phyloP scores from a whole-genome alignment of 2,113 vertebrate species.

The Podocnemis expansa region DNA sequence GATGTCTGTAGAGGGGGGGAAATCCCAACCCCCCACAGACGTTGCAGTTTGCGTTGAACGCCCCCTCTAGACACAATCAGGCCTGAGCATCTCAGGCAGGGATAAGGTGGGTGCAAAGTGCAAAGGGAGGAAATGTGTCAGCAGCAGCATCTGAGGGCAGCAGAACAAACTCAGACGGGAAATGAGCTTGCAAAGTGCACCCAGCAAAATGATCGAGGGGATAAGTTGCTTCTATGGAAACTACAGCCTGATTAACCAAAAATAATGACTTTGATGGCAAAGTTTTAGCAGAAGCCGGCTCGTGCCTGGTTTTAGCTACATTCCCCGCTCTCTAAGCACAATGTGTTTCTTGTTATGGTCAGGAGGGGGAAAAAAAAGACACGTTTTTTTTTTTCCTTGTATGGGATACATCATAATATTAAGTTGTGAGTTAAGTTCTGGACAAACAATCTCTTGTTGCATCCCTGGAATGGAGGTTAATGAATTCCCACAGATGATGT shows the following conservation, averaged over 20 bases:
- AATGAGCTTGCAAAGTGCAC: slow-evolving; percentile 63
- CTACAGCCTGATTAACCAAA: slow-evolving; percentile 52
- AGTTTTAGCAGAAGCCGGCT: slow-evolving; percentile 50
- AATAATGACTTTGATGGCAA: slow-evolving; percentile 63
- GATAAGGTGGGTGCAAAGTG: slow-evolving; percentile 39
- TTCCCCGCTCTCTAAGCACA: slow-evolving; percentile 66
- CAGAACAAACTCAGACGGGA: slow-evolving; percentile 52
- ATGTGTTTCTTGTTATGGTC: slow-evolving; percentile 77
- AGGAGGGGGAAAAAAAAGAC: slow-evolving; percentile 38
- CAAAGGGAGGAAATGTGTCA: slow-evolving; percentile 67
- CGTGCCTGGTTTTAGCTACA: slow-evolving; percentile 47
- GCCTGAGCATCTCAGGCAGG: slow-evolving; percentile 22
- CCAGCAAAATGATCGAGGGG: slow-evolving; percentile 51
- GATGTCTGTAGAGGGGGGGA: neutral
- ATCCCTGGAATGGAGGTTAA: slow-evolving; percentile 74
- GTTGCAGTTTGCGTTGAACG: slow-evolving; percentile 33
- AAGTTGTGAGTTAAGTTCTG: slow-evolving; percentile 76
- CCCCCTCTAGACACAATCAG: slow-evolving; percentile 38
- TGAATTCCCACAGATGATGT: slow-evolving; percentile 82
- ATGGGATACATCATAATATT: slow-evolving; percentile 73
- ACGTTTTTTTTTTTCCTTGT: slow-evolving; percentile 76
- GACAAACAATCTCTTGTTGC: slow-evolving; percentile 80
- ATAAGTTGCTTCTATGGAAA: slow-evolving; percentile 58
- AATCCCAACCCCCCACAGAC: slow-evolving; percentile 38
- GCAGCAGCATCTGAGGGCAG: slow-evolving; percentile 67